Base-by-base conservation (phyloP, 2,888 invertebrate genomes). In the Andrena dorsata region DNA sequence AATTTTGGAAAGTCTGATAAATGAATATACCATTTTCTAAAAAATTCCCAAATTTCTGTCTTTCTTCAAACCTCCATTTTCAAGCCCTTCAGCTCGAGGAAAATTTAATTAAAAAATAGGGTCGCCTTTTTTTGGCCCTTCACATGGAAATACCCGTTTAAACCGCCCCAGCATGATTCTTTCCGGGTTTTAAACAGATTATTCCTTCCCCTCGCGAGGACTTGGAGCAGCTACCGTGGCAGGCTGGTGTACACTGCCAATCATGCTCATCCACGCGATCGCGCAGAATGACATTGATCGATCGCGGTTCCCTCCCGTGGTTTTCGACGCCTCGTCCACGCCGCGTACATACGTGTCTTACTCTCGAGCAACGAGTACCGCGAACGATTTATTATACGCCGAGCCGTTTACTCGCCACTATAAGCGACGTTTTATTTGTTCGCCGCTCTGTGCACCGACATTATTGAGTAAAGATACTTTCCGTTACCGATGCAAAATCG, bases 271-370 rank as follows among this genome's bases (percentile, higher is more conserved):
- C 49, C 63, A 30, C 26, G 64, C 32, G 68, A 75, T 74, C 82
- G 35, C 60, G 30, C n/a, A n/a, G 23, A 61, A 66, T 20, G 82
- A 75, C 83, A 49, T 69, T 83, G 83, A 82, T 78, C 75, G 78
- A 83, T 78, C 49, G 60, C 51, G 63, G 58, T 35, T 61, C 47
- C n/a, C 56, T 53, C 58, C 63, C 30, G 73, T 47, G 30, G 20
- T 70, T 56, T 69, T 79, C 69, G 28, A 77, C 49, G 76, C 73
- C n/a, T 49, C 63, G 53, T 68, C 63, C 32, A 3, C 28, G 26
- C 47, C 26, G 13, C 28, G 26, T 23, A 30, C 51, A 16, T 41
- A 16, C 41, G 41, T 41, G 23, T 75, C 69, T 76, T 23, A 60
- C 49, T 79, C 58, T n/a, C 51, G 8, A 51, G 16, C 63, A 64